These are phyloP conservation scores for Sycophila texana DNA, from an alignment of 2,888 invertebrate species.

Conservation along the genomic window DNA sequence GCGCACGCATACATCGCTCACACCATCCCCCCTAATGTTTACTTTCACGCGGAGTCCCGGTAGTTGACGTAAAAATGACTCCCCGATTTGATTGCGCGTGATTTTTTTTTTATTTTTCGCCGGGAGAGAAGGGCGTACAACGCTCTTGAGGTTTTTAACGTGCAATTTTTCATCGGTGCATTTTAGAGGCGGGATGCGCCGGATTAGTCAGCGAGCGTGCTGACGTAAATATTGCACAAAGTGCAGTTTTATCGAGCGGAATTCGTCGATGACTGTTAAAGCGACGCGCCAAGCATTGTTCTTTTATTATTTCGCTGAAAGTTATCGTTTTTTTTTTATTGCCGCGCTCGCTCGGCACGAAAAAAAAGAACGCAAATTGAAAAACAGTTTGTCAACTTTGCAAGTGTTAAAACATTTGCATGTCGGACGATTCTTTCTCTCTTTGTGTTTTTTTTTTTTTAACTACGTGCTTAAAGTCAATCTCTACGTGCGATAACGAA, in stretches of 20 bases:
- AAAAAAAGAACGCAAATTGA: no score
- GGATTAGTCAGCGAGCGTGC: conserved; percentile 38
- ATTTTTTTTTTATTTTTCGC: conserved; percentile 27
- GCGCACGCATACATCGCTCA: not conserved
- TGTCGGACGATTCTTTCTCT: no score
- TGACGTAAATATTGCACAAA: conserved; percentile 46
- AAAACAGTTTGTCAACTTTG: no score
- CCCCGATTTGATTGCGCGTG: conserved; percentile 48
- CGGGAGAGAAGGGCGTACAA: conserved; percentile 31
- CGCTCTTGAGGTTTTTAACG: conserved; percentile 53
- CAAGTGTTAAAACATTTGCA: no score
- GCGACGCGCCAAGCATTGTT: conserved; percentile 41
- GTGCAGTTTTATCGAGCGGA: conserved; percentile 20
- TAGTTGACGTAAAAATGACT: conserved; percentile 50
- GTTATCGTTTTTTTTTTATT: not conserved
- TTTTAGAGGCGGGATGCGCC: conserved; percentile 22
- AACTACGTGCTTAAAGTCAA: no score
- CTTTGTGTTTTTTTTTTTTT: no score
- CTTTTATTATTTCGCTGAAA: conserved; percentile 17
- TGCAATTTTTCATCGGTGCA: conserved; percentile 58
- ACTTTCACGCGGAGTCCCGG: conserved; percentile 44
- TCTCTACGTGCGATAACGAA: no score
- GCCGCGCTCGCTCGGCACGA: no score
- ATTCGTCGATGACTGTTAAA: conserved; percentile 45
- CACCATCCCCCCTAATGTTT: conserved; percentile 40